These are phyloP conservation scores for Sinodicranocentrus sp. DNA, from an alignment of 2,888 invertebrate species.

Conservation along the genomic window DNA sequence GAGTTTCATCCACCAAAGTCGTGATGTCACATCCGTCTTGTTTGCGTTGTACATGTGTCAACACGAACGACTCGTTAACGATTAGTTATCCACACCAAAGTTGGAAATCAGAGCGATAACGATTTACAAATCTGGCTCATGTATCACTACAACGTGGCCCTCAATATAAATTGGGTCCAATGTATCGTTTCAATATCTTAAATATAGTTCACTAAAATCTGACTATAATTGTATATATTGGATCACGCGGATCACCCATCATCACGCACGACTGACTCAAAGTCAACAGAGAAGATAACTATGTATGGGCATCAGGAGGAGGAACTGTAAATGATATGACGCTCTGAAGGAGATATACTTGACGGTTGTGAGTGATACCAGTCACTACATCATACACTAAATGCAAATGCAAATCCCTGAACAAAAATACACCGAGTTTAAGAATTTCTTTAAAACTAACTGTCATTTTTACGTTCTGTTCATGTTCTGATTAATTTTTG, in stretches of 20 bases:
- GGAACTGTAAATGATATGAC: neutral
- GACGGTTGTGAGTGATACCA: too few relatives aligned
- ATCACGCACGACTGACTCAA: slow-evolving; percentile 32
- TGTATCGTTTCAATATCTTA: neutral
- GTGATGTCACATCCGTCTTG: slow-evolving; percentile 1
- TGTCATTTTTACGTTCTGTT: too few relatives aligned
- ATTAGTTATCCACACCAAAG: slow-evolving; percentile 59
- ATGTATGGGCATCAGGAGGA: slow-evolving; percentile 52
- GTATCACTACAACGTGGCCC: slow-evolving; percentile 27
- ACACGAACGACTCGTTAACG: slow-evolving; percentile 51
- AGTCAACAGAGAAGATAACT: slow-evolving; percentile 39
- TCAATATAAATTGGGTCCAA: neutral
- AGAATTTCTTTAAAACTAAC: too few relatives aligned
- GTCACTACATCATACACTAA: too few relatives aligned
- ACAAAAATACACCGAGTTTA: too few relatives aligned
- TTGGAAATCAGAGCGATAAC: slow-evolving; percentile 52
- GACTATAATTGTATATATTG: neutral
- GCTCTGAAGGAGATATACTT: too few relatives aligned
- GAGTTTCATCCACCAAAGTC: neutral
- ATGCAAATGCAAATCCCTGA: too few relatives aligned
- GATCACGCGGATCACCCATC: neutral
- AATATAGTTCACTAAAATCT: slow-evolving; percentile 3
- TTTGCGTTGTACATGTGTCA: slow-evolving; percentile 44
- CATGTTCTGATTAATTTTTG: too few relatives aligned
- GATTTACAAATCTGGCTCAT: slow-evolving; percentile 38